Evolutionary conservation across 2,888 invertebrate genomes (phyloP), one percentile per base, ranked within the genome.

Genomic region (Erpobdella octoculata): DNA sequence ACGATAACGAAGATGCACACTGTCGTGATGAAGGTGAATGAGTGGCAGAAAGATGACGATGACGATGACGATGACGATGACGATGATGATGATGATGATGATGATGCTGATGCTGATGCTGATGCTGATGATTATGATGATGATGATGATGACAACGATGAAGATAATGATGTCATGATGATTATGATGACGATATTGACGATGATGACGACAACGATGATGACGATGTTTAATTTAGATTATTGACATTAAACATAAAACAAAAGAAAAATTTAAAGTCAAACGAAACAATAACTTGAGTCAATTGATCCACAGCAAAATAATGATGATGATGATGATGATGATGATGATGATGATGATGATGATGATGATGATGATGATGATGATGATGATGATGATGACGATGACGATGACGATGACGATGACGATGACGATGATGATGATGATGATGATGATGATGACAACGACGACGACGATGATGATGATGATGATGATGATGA

Each of bases 351-450:
- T 2, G 66, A 65, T 33, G 66, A 65, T 6, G 66, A 36, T 18
- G 36, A 38, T 6, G 66, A 65, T 33, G 66, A 65, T 6, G 66
- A 65, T 6, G 66, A 65, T n/a, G 66, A 65, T 6, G 66, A 41
- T 35, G 68, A 35, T 31, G 41, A 21, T 38, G n/a, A 68, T 18
- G 68, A 68, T 41, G 68, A 68, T 8, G 68, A 68, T 18, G 68
- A 68, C 8, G 68, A 68, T 18, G 68, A 68, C 21, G 68, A 68
- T 33, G 66, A 65, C 31, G 58, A 69, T 31, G 69, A 69, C 3
- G 31, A 69, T 18, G 69, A 69, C 31, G 69, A 69, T 33, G 69
- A 69, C 18, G 38, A 66, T 9, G 53, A 69, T 4, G 53, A 69
- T 18, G 33, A 59, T 21, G 58, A 53, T n/a, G 58, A 69, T 6